Conservation (phyloP, 2,888 invertebrate species). For the Seira ritae region DNA sequence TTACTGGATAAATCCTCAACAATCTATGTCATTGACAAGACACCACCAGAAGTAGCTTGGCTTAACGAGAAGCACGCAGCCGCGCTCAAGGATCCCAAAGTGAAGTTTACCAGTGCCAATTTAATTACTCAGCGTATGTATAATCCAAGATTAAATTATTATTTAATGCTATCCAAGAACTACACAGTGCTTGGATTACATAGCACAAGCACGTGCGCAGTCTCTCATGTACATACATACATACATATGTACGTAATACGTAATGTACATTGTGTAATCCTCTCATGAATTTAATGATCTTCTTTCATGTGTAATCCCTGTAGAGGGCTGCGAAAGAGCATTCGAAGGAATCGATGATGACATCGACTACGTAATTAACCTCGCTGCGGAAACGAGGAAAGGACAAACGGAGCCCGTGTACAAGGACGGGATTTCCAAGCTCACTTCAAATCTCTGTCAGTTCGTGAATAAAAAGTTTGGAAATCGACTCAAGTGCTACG, state of each 20-base stretch:
- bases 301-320: neutral
- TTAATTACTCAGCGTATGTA: conserved; percentile 83
- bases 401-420: conserved; percentile 94
- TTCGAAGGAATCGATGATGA: conserved; percentile 80
- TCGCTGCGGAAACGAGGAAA: conserved; percentile 93
- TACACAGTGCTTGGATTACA: no score
- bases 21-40: conserved; percentile 92
- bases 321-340: conserved; percentile 88
- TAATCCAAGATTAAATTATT: neutral
- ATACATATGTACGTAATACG: no score
- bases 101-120: conserved; percentile 94
- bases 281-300: neutral
- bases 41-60: conserved; percentile 95
- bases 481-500: conserved; percentile 81
- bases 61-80: conserved; percentile 85
- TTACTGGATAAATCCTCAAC: conserved; percentile 85
- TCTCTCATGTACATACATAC: no score
- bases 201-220: no score
- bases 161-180: no score
- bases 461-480: conserved; percentile 81
- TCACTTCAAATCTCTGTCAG: conserved; percentile 81
- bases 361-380: conserved; percentile 90
- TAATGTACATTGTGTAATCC: no score
- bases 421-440: conserved; percentile 89
- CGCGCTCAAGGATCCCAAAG: conserved; percentile 84